A percentile compares a stretch with the other conserved stretches of the same genome.
These are phyloP conservation scores for Indri indri DNA, from an alignment of 2,113 vertebrate genomes.

Conservation along the genomic window DNA sequence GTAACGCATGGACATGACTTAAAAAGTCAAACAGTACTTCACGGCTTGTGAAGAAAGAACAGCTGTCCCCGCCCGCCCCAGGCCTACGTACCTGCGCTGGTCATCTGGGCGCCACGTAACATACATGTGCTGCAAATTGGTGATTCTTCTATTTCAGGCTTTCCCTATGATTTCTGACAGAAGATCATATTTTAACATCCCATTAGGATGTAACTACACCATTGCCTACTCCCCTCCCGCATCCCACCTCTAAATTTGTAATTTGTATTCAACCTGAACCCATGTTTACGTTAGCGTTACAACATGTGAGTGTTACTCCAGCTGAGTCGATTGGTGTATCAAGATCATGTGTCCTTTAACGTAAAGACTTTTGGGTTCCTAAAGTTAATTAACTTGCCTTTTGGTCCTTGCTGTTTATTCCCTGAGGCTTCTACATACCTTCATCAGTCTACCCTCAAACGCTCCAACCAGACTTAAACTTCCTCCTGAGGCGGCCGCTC, in stretches of 20 bases:
- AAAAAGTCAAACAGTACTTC: background rate
- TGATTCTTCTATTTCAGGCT: background rate
- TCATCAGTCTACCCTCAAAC: background rate
- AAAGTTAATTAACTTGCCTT: background rate
- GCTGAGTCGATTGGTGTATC: background rate
- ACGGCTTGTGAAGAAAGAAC: background rate
- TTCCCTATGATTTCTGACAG: background rate
- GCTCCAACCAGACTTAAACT: background rate
- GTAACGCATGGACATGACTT: background rate
- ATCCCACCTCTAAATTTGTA: rapidly evolving
- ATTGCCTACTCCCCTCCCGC: rapidly evolving
- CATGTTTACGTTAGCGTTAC: background rate
- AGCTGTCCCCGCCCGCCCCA: background rate
- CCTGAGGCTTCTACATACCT: background rate
- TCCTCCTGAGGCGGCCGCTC: background rate
- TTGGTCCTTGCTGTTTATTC: background rate
- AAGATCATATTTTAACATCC: background rate
- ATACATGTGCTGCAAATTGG: rapidly evolving
- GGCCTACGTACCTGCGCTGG: rapidly evolving
- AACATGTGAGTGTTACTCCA: background rate
- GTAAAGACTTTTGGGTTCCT: background rate
- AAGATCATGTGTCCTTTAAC: background rate
- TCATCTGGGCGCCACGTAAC: rapidly evolving
- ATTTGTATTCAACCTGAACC: background rate
- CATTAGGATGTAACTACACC: background rate